These are phyloP conservation scores for Drosophila albomicans DNA, from an alignment of 1,140 invertebrate species.

Conservation along the genomic window DNA sequence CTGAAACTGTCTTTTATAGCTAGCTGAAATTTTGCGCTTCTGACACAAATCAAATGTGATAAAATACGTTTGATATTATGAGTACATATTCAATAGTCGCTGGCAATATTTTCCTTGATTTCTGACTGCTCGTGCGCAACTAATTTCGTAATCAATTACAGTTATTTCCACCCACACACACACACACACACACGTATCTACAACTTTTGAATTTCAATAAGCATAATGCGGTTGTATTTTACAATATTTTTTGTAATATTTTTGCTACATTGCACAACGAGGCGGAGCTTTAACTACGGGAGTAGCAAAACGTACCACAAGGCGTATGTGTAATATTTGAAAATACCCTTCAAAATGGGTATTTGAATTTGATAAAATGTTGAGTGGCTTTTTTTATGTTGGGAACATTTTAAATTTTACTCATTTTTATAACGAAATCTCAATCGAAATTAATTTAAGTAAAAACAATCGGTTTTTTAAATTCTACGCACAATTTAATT, in stretches of 20 bases:
- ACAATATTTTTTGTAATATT: conserved; percentile 1
- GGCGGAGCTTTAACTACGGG: background rate
- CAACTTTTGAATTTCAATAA: conserved; percentile 55
- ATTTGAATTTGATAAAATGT: background rate
- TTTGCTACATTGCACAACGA: conserved; percentile 12
- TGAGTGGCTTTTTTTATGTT: no score
- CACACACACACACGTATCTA: conserved; percentile 11
- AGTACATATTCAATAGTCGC: conserved; percentile 30
- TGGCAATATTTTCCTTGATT: conserved; percentile 39
- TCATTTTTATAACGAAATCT: no score
- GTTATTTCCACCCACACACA: conserved; percentile 35
- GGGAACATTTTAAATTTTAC: no score
- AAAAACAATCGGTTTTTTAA: no score
- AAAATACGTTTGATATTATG: conserved; percentile 10
- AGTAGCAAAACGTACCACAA: background rate
- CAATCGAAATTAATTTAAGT: no score
- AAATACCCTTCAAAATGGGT: background rate
- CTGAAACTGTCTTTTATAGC: background rate
- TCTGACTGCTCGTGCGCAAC: conserved; percentile 51
- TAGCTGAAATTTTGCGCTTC: conserved; percentile 32
- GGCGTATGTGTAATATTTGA: conserved; percentile 16
- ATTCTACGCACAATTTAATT: no score
- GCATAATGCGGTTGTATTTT: conserved; percentile 15
- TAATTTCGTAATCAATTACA: conserved; percentile 67
- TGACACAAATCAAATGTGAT: conserved; percentile 70